These are phyloP conservation scores for Allolobophora icterica DNA, from an alignment of 2,888 invertebrate genomes.

Conservation along the genomic window DNA sequence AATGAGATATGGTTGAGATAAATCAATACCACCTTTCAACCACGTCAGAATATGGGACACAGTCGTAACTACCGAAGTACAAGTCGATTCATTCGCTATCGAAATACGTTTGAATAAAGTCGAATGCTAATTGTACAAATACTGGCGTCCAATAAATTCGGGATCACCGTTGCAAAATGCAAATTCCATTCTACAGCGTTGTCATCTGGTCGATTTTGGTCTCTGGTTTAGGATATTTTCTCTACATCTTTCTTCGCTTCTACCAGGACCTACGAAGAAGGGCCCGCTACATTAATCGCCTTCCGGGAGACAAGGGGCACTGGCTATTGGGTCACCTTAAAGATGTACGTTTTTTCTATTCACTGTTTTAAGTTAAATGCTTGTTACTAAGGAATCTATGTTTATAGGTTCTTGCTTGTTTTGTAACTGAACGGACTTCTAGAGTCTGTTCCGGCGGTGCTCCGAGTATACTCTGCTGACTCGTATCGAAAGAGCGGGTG, in stretches of 20 bases:
- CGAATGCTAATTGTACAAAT: not conserved
- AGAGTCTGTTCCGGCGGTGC: too few relatives aligned
- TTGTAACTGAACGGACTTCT: too few relatives aligned
- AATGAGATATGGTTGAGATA: too few relatives aligned
- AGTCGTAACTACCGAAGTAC: not conserved
- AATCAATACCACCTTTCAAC: not conserved
- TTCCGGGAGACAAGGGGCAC: not conserved
- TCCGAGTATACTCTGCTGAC: too few relatives aligned
- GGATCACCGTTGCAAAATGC: not conserved
- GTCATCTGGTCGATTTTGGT: not conserved
- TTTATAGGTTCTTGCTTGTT: too few relatives aligned
- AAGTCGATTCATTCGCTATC: not conserved
- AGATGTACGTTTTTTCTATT: not conserved
- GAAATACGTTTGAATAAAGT: not conserved
- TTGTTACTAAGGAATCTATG: too few relatives aligned
- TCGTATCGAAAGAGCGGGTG: too few relatives aligned
- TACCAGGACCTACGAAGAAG: constrained; percentile 11
- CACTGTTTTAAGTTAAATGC: too few relatives aligned
- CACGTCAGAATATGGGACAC: too few relatives aligned
- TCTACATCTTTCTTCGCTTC: constrained; percentile 3
- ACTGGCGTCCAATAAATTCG: not conserved
- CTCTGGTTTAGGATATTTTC: not conserved
- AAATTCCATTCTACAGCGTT: not conserved
- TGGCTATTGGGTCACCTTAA: constrained; percentile 29
- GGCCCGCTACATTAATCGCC: not conserved